Evolutionary conservation across 2,113 vertebrate species (phyloP), one percentile per base, ranked within the genome.

Genomic region (Cyanocitta stelleri): DNA sequence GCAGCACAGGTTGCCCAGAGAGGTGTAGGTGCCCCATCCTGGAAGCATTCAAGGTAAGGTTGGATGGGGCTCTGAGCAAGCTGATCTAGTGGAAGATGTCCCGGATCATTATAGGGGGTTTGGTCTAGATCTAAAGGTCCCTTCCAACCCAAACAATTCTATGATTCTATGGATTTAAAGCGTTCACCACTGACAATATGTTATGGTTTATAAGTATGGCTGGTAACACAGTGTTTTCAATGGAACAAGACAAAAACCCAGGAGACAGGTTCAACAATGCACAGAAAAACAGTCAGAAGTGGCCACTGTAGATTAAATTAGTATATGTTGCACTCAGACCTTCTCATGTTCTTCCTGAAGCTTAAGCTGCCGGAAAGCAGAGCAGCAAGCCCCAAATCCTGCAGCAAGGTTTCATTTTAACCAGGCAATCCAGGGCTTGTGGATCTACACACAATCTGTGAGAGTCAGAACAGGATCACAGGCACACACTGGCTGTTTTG

Each of bases 391-490:
- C 21, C 51, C 30, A 54, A 20, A 90, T 63, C 52, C 75, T 71
- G 46, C 0, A 0, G 54, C 3, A 7, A 69, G 16, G n/a, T n/a
- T 55, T 88, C 29, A 2, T 72, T 69, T 85, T 12, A 52, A 55
- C 32, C 4, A 0, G 5, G 16, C 3, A 1, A n/a, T 24, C 7
- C n/a, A 16, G n/a, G 23, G 32, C 6, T 29, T 37, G 11, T 5
- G 12, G 24, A 63, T 32, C n/a, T 58, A n/a, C 10, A 63, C 35
- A 13, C 3, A 8, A 2, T 4, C n/a, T 55, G 8, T 0, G 0
- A n/a, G 39, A 56, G 13, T 33, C 59, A 43, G 77, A 72, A n/a
- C 24, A n/a, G 66, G 41, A 78, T 43, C 62, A 71, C 0, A 0
- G 44, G 64, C 37, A 29, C 24, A 35, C 6, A 1, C 14, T 37